Base-by-base conservation (phyloP, 35 echinoderm and acorn worm species). In the Anneissia japonica region DNA sequence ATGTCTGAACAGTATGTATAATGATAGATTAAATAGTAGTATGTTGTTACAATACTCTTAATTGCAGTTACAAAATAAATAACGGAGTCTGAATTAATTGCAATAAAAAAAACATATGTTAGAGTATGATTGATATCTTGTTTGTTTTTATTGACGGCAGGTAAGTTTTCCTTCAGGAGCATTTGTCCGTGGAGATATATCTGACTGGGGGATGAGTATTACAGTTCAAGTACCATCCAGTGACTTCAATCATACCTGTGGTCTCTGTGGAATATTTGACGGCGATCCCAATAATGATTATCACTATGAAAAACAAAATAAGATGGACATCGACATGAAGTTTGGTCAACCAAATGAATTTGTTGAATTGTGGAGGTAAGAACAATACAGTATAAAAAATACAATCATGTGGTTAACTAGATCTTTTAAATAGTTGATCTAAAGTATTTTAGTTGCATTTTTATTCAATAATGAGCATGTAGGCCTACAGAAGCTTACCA, bases 191-290 rank as follows among this genome's bases (percentile, higher is more conserved):
- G 96, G 89, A 9, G 96, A 99, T 43, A 87, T 99, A 30, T 73
- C 92, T 3, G 89, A 99, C 81, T 99, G 96, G 96, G 96, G 96
- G 0, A 99, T 99, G 92, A 99, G 96, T 75, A 94, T 99, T 11
- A 88, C 96, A 1, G 85, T 99, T 0, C 83, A 93, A 46, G 96
- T 89, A 31, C 92, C 96, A 16, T 92, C 96, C 32, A 56, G 89
- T 30, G 96, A 99, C 23, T 99, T 87, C 34, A 93, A 93, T 26
- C 39, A 76, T 23, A 99, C 96, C 13, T 73, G 86, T n/a, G 96
- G 96, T 33, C 87, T 99, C 0, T 99, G 96, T 76, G 96, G 96
- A 11, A 85, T 84, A 19, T 99, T 94, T 76, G 96, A 99, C 64
- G 96, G 96, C 10, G 83, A 99, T 80, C 79, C 92, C 0, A 80